Evolutionary conservation across 2,113 vertebrate genomes (phyloP).

Genomic region (Spermophilus dauricus): DNA sequence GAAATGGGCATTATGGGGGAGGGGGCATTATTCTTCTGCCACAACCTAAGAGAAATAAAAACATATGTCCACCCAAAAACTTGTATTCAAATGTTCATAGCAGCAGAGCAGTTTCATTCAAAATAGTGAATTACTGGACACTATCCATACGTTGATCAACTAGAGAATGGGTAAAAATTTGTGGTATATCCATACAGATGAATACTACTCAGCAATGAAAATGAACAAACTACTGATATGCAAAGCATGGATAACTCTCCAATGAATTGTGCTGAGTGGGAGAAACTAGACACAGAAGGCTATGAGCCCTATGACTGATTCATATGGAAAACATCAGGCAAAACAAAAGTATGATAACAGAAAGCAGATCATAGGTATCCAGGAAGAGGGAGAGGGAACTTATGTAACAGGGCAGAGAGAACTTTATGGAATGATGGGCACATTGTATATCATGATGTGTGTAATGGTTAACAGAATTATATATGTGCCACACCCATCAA

Average conservation of each 20-base stretch:
- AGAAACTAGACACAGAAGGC: not conserved
- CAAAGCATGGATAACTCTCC: not conserved
- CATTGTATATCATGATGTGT: not conserved
- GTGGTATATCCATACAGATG: not conserved
- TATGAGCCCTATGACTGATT: not conserved
- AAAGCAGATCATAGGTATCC: not conserved
- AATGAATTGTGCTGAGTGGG: not conserved
- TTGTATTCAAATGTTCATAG: not conserved
- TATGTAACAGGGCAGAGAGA: not conserved
- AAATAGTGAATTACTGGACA: not conserved
- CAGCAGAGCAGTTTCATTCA: not conserved
- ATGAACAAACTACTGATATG: not conserved
- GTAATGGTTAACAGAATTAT: not conserved
- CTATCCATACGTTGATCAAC: not conserved
- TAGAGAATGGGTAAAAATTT: not conserved
- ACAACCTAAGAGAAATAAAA: not conserved
- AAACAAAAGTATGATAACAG: not conserved
- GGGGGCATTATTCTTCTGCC: not conserved
- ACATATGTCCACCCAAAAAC: not conserved
- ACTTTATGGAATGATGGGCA: not conserved
- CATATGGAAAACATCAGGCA: not conserved
- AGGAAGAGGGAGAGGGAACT: not conserved
- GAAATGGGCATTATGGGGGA: not conserved
- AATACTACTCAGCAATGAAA: not conserved
- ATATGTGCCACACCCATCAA: not conserved